Evolutionary conservation across 2,888 invertebrate species (phyloP), one percentile per base, ranked within the genome.

Genomic region (Scaptomyza polygonia): DNA sequence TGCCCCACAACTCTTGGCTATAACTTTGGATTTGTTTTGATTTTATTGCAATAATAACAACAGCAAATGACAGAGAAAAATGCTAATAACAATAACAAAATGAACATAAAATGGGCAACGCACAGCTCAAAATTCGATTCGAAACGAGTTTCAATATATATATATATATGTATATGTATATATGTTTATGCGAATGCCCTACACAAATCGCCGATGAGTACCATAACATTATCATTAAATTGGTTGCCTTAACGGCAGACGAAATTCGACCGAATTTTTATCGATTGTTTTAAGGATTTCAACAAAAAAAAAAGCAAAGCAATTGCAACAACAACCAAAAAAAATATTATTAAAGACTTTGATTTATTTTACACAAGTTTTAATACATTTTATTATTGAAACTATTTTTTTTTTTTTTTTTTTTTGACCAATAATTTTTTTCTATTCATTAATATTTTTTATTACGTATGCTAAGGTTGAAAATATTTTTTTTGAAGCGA

Each of bases 21-120:
- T 87, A 87, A 87, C 85, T 82, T 86, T 75, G 82, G 79, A 86
- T 82, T 77, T 77, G 79, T 77, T 76, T 77, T 86, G 68, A 77
- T 80, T 84, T 72, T 75, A 81, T 80, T 77, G 72, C 66, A 75
- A 67, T 72, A 72, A 72, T 54, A 72, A 63, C 32, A 66, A 44
- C 51, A 68, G 27, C 56, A 67, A 74, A 54, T 44, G 59, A 29
- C 74, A 65, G 48, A 57, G 14, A 86, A 86, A 81, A 82, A 86
- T 86, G 85, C 69, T 79, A 84, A 84, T 75, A 81, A 77, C 80
- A 83, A 84, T 67, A 84, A 86, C 70, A 83, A 67, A 74, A 29
- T 4, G 9, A 77, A 65, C 66, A 76, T 81, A 67, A 72, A 80
- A 79, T 62, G 59, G 40, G 61, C 65, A 64, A 70, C 73, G 55